Base-by-base conservation (phyloP, 2,888 invertebrate species). In the Spisula subtruncata region DNA sequence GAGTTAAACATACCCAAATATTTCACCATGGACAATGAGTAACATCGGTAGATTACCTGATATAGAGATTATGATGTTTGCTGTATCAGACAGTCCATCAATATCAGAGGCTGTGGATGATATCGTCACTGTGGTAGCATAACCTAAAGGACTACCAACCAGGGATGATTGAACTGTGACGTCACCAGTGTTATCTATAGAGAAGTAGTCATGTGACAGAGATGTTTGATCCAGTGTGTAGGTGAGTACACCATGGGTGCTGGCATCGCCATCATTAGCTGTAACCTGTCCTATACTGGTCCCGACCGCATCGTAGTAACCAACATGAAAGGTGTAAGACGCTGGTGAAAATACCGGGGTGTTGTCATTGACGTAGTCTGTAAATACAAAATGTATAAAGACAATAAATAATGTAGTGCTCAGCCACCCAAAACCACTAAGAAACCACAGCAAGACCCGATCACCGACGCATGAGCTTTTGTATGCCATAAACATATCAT, bases 261-360 rank as follows among this genome's bases (percentile, higher is more conserved):
- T 91, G 16, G 85, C 60, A 83, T 93, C 93, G 2, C 41, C 87
- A 83, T 93, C 93, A 8, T 88, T 89, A 14, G 90, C 92, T 0
- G 87, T 83, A 5, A 93, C 56, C 12, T 84, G 86, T 6, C 91
- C 84, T 14, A 93, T 89, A 0, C 66, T 48, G 4, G 86, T 75
- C 4, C 91, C 92, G 20, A 79, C 60, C n/a, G 81, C 41, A 14
- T 85, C 83, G 85, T 92, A 87, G 79, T 93, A 93, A 41, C 75
- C 71, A 16, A 92, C 85, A 35, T 82, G 56, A 18, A 87, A 87
- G 4, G 84, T 60, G 81, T 93, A 93, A 1, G 81, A 46, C 16
- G 81, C 75, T 32, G 93, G 91, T 20, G 92, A 92, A 88, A 94
- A 94, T 14, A 88, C 75, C n/a, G 94, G 94, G 2, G 92, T 89